phyloP scores from a whole-genome alignment of 2,888 invertebrate genomes.

The Thumatha senex region DNA sequence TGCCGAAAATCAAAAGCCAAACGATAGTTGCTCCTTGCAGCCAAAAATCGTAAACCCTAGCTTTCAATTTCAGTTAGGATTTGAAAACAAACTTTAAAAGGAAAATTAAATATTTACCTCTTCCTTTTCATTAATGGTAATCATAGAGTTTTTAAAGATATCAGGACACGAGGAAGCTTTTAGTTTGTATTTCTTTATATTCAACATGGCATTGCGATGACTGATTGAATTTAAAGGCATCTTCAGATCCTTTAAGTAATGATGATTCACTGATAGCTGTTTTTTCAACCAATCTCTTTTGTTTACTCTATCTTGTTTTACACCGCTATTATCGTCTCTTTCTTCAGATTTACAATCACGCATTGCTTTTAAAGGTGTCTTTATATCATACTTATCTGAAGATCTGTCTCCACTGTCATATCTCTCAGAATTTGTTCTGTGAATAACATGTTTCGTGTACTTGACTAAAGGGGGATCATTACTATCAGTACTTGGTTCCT shows the following conservation, averaged over 20 bases:
- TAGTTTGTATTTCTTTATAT: slow-evolving; percentile 90
- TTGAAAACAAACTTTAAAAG: too few relatives aligned
- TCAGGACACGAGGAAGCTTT: slow-evolving; percentile 96
- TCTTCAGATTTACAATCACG: slow-evolving; percentile 56
- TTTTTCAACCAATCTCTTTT: slow-evolving; percentile 76
- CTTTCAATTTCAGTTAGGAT: too few relatives aligned
- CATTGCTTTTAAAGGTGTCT: slow-evolving; percentile 48
- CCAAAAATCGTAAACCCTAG: too few relatives aligned
- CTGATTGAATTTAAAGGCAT: slow-evolving; percentile 92
- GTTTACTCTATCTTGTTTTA: slow-evolving; percentile 72
- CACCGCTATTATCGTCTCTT: slow-evolving; percentile 60
- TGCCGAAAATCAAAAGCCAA: too few relatives aligned
- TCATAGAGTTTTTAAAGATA: slow-evolving; percentile 95
- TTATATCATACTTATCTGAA: slow-evolving; percentile 54
- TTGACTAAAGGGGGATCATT: slow-evolving; percentile 57
- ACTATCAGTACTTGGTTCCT: slow-evolving; percentile 36
- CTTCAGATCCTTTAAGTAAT: slow-evolving; percentile 88
- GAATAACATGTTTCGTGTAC: slow-evolving; percentile 48
- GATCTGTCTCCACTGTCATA: slow-evolving; percentile 46
- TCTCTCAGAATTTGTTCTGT: slow-evolving; percentile 64
- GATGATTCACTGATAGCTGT: slow-evolving; percentile 83
- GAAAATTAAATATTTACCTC: slow-evolving; percentile 81
- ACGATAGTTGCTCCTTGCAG: too few relatives aligned
- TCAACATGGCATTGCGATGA: slow-evolving; percentile 93
- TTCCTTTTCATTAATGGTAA: slow-evolving; percentile 89